Base-by-base conservation (phyloP, 2,888 invertebrate genomes). In the Mesorhabditis spiculigera region DNA sequence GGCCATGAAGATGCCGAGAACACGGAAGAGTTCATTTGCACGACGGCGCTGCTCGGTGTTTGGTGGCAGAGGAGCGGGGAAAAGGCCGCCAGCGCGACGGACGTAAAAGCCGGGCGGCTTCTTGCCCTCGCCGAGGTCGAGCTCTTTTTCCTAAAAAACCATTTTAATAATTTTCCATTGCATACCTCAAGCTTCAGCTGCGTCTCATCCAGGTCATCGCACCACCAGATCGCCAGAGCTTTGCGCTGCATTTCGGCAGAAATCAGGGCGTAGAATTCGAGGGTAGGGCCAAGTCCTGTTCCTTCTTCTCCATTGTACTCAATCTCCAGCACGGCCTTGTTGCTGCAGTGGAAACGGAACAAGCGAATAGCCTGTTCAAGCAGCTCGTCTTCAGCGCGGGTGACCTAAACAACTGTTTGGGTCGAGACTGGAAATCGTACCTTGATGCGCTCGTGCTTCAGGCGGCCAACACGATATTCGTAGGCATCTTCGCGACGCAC, bases 401-500 rank as follows among this genome's bases (percentile, higher is more conserved):
- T 79, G n/a, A 80, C 74, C 75, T 76, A n/a, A 45, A 75, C 70
- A 50, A 41, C 28, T 45, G 8, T n/a, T 68, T 70, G 65, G 10
- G 43, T n/a, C n/a, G 42, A 13, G 42, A 16, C 13, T 13, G 43
- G 10, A 43, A 41, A 42, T 43, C 65, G 95, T 76, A 97, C 95
- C 87, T 94, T 94, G 66, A 98, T 95, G 75, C 97, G 90, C 87
- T 98, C 98, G 87, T 98, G 97, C 86, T 96, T 95, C 76, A 98
- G 89, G 28, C 98, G 90, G 0, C 97, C 98, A 75, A 98, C 93
- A 63, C 95, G 90, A 88, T 93, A 95, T 87, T 95, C 95, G 76
- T 93, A 93, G 65, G 83, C 84, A 45, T 93, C 92, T 85, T 94
- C 94, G 73, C 93, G 93, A 42, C 89, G 82, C 16, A 93, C 90